Evolutionary conservation across 2,888 invertebrate species (phyloP), one percentile per base, ranked within the genome.

Genomic region (Scelioninae gen. 2): DNA sequence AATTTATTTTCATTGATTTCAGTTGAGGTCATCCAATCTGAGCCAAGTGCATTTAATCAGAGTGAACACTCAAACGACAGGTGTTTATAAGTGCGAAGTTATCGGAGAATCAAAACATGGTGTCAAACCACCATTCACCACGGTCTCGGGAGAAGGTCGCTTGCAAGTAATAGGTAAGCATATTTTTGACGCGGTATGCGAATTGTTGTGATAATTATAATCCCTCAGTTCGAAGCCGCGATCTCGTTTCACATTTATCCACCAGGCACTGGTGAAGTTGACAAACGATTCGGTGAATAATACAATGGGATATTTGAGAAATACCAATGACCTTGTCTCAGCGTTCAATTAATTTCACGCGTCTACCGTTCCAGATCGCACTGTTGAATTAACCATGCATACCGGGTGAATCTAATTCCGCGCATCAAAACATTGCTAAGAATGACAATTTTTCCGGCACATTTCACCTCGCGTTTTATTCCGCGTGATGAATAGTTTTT

Each of bases 111-210:
- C 68, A 9, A 68, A 68, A 55, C 46, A 55, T 11, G 53, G 55
- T 3, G 35, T 57, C 15, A 87, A 86, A 7, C 88, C 88, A 1
- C 86, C 86, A 52, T 89, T 89, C 79, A 84, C 85, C 7, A 87
- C 87, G 13, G 88, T 87, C 48, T 84, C 85, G 25, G 87, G 86
- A 35, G 87, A 88, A 73, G 87, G 86, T 13, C 82, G 84, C 58
- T 87, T 89, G 87, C 87, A 88, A 79, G 88, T 89, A 65, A 84
- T 88, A 67, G 87, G 89, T 89, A 79, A 87, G 88, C 84, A 57
- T 50, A 70, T 50, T 37, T 55, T 63, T 57, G 13, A 48, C 18
- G n/a, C 28, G 43, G 50, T 46, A 33, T 57, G 28, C 11, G 11
- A 19, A 67, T 55, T 55, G 39, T 52, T 41, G 19, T 28, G 55